Evolutionary conservation across 2,888 invertebrate species (phyloP).

Genomic region (Pristionchus arcanus): DNA sequence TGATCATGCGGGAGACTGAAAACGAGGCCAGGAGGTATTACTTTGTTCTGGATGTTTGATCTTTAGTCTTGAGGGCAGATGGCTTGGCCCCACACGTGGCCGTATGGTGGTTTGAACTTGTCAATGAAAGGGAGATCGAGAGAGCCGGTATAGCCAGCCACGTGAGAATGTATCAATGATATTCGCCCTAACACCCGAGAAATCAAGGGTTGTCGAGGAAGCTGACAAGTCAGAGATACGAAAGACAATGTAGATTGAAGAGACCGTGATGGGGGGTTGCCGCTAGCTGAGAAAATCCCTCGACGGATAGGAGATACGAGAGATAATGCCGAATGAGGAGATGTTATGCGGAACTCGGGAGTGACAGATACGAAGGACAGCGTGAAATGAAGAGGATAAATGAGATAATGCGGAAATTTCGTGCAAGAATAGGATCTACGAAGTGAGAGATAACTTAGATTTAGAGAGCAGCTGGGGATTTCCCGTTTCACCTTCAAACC

Average conservation of each 20-base stretch:
- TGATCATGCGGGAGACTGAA: neutral
- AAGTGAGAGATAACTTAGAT: neutral
- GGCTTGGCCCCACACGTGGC: neutral
- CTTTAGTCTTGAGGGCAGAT: neutral
- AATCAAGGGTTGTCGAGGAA: neutral
- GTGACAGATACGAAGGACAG: no score
- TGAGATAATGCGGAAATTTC: neutral
- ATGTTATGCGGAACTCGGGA: no score
- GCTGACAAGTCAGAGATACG: neutral
- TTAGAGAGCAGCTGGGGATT: no score
- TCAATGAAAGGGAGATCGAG: neutral
- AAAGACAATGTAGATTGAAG: no score
- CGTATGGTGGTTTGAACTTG: constrained; percentile 1
- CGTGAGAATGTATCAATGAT: constrained; percentile 1
- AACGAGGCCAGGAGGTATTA: no score
- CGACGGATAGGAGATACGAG: neutral
- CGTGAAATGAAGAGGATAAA: no score
- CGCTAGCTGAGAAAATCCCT: no score
- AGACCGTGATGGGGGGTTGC: no score
- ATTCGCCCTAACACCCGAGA: neutral
- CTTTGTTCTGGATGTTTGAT: no score
- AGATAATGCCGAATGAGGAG: no score
- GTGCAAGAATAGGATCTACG: no score
- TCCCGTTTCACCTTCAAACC: neutral
- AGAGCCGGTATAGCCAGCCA: neutral